Conservation (phyloP, 2,113 vertebrate genomes). For the Corythornis vintsioides region DNA sequence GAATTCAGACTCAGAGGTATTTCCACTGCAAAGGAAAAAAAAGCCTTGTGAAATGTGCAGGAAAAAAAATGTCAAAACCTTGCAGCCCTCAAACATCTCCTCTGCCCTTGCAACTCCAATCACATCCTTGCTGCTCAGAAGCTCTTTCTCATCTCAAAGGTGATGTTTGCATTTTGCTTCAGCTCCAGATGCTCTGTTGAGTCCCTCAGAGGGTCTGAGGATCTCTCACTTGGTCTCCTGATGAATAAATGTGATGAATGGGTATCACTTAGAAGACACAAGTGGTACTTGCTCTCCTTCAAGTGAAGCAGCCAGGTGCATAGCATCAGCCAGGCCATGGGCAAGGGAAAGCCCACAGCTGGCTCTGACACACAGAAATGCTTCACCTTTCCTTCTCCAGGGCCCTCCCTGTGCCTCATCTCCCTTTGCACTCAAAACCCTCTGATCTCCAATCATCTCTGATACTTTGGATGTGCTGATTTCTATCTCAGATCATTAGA, state of each 20-base stretch:
- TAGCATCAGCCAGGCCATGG: not conserved
- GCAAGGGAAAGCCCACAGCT: constrained; percentile 1
- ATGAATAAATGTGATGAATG: not conserved
- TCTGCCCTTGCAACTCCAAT: not conserved
- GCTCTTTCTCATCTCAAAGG: not conserved
- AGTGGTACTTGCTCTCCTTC: not conserved
- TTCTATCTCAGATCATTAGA: not conserved
- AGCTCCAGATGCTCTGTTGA: not conserved
- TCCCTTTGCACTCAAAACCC: not conserved
- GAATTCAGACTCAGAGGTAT: not conserved
- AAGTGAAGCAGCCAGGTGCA: not conserved
- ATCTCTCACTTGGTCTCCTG: not conserved
- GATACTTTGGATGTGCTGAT: not conserved
- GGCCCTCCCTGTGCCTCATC: not conserved
- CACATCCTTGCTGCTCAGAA: not conserved
- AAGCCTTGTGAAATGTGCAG: not conserved
- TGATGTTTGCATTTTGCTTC: not conserved
- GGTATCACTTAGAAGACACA: not conserved
- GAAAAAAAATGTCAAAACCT: not conserved
- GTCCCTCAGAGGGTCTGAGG: no score
- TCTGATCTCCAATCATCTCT: not conserved
- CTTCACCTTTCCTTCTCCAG: not conserved
- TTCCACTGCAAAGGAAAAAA: not conserved
- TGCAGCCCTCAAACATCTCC: not conserved
- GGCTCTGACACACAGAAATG: not conserved